Evolutionary conservation across 2,113 vertebrate species (phyloP), one percentile per base, ranked within the genome.

Genomic region (Varanus komodoensis): DNA sequence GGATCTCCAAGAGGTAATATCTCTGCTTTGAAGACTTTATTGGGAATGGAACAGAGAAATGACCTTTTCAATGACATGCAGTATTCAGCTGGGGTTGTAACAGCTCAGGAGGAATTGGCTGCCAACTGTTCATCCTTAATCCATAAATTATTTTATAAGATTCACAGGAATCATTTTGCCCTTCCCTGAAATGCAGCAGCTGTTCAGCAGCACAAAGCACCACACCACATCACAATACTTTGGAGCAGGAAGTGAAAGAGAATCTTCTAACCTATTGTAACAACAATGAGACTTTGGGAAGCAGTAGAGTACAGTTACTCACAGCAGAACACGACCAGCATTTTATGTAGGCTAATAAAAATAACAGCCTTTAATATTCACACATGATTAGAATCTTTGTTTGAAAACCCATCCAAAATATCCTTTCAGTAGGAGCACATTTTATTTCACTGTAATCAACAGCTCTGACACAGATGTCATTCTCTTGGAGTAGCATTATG

Each of bases 141-240:
- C 90, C 84, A 94, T 89, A 85, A 95, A 95, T 96, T 87, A 92
- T 94, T 95, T 86, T 91, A 0, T 88, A 90, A 95, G 89, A 95
- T 96, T 94, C 84, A 34, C 61, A 90, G 94, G 84, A 94, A 92
- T 94, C 92, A 88, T 94, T 94, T 95, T 74, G 52, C 80, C 84
- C 87, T 90, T 2, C 57, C n/a, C 82, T 90, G 94, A 95, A 94
- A 96, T 73, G 92, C 91, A 89, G 92, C 95, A 94, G 95, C 92
- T 95, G 87, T 92, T 91, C 4, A 52, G 74, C 52, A 34, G 75
- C 75, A 81, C 87, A 81, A 77, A 85, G 82, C 29, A 3, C 50
- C 82, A 75, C 91, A 90, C 8, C 80, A 82, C 61, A 82, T 78
- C 80, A 88, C 84, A 82, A 44, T 0, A 0, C 89, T 92, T 75